Base-by-base conservation (phyloP, 2,113 vertebrate genomes). In the Microcebus ravelobensis region DNA sequence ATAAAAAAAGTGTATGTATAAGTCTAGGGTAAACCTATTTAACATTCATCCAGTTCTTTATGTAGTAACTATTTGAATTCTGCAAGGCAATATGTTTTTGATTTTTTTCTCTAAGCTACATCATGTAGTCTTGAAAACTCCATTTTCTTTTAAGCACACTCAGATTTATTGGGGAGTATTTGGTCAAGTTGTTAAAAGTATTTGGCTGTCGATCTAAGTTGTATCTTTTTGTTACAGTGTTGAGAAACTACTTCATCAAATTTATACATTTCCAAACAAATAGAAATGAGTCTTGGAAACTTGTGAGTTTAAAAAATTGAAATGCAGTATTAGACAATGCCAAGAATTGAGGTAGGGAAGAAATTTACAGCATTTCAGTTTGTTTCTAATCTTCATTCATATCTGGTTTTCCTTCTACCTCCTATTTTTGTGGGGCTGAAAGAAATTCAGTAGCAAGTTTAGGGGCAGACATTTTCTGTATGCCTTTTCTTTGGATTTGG, bases 241-340 rank as follows among this genome's bases (percentile, higher is more conserved):
- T 92, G 71, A 92, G 52, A 95, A 90, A 45, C 42, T 59, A 18
- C 76, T 93, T 73, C 23, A 79, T 87, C 25, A 83, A 29, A 18
- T 87, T 21, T 52, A 61, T 82, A 5, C 25, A 70, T 81, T 94
- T 93, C 15, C 71, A 83, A 36, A 68, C 52, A 89, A 83, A 12
- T 90, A 71, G 88, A 80, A 68, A 42, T 50, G 77, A 95, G 36
- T 85, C 70, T 95, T 87, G 48, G 68, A 93, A 95, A 59, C 18
- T 48, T 18, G 65, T 4, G 23, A 45, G 20, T 87, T 83, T 15
- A 65, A 67, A 36, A 92, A 67, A 36, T 76, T 52, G 52, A 88
- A 89, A 71, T 50, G 36, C 8, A 59, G 29, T 67, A 18, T 59
- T 6, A 23, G 57, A 55, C 81, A 67, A 61, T 61, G 27, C 18